Evolutionary conservation across 1,140 invertebrate genomes (phyloP).

Genomic region (Trachymyrmex septentrionalis): DNA sequence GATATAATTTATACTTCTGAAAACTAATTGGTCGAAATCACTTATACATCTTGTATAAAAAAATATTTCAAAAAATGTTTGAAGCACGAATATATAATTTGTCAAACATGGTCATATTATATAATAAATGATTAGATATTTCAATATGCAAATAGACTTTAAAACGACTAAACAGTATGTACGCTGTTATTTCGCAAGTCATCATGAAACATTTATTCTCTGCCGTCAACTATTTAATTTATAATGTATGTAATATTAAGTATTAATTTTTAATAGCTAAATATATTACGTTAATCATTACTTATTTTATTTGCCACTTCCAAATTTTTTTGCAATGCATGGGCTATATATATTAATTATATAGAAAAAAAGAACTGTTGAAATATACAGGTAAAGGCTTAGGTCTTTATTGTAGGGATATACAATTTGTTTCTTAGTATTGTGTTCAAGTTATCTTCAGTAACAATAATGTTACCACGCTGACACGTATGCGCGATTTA

Average conservation of each 20-base stretch:
- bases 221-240: background rate
- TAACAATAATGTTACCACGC: slow-evolving; percentile 13
- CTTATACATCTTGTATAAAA: background rate
- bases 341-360: background rate
- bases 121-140: background rate
- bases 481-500: slow-evolving; percentile 13
- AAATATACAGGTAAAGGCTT: slow-evolving; percentile 47
- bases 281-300: background rate
- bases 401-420: slow-evolving; percentile 50
- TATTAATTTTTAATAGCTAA: background rate
- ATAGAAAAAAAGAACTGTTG: background rate
- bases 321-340: too few species aligned
- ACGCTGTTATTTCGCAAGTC: background rate
- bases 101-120: background rate
- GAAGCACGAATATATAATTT: background rate
- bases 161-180: background rate
- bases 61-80: background rate
- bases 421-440: slow-evolving; percentile 40
- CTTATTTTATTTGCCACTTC: too few species aligned
- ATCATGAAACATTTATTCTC: background rate
- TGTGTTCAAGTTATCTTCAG: slow-evolving; percentile 19
- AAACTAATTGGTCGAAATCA: background rate
- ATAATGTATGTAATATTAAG: background rate
- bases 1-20: background rate
- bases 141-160: background rate